Conservation (phyloP, 2,797 vertebrate species). For the Vipera latastei region DNA sequence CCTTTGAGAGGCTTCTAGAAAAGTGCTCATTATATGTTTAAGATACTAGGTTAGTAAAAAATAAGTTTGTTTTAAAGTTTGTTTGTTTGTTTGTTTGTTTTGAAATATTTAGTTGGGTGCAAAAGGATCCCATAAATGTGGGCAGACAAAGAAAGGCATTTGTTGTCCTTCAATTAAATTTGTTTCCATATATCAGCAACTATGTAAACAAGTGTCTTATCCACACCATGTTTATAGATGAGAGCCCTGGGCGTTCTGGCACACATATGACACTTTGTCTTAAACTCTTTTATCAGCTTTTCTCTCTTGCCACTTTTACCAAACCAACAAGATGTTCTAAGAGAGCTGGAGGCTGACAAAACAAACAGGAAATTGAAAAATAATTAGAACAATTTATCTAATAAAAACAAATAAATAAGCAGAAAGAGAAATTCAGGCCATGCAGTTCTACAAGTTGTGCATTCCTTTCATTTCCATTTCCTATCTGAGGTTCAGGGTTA, state of each 20-base stretch:
- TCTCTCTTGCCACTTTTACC: not conserved
- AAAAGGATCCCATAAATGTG: not conserved
- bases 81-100: not conserved
- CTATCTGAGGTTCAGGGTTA: not conserved
- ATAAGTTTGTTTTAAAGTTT: not conserved
- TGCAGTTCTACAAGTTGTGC: not conserved
- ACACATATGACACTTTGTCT: not conserved
- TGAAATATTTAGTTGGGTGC: not conserved
- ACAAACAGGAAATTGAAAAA: conserved; percentile 8
- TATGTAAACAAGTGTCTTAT: not conserved
- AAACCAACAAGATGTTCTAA: not conserved
- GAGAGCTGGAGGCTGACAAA: not conserved
- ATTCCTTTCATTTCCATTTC: conserved; percentile 4
- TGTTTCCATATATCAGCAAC: not conserved
- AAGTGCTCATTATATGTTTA: not conserved
- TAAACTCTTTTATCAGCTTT: not conserved
- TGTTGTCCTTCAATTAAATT: not conserved
- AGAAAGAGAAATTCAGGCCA: not conserved
- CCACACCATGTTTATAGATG: not conserved
- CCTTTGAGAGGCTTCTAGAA: not conserved
- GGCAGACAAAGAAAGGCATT: not conserved
- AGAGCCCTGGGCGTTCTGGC: not conserved
- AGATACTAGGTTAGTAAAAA: not conserved
- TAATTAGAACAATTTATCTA: conserved; percentile 11
- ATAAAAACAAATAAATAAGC: conserved; percentile 18